Evolutionary conservation across 1,140 invertebrate genomes (phyloP), one percentile per base, ranked within the genome.

Genomic region (Episyrphus balteatus): DNA sequence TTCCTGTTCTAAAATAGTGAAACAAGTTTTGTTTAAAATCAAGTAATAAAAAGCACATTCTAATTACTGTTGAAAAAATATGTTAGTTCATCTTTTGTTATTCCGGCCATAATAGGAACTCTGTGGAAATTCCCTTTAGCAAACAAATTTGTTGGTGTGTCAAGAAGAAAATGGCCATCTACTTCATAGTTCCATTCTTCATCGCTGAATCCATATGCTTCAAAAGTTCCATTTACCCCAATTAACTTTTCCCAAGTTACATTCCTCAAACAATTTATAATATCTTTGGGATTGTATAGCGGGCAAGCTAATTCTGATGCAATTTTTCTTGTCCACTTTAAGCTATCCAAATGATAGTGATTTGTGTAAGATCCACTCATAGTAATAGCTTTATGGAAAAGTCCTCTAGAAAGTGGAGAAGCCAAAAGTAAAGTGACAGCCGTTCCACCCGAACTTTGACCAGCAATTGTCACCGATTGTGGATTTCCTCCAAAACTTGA

Each of bases 341-440:
- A 14, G 46, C 64, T 64, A 44, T 64, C 53, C 1, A 64, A 60
- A 37, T 37, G 42, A 43, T 42, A 64, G 34, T 74, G 68, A 56
- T 74, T 75, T 7, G 84, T 60, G 0, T 78, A 77, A 9, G 75
- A 76, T 0, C 84, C 84, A 52, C 82, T 82, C 70, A 81, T 75
- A 10, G 76, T 58, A 30, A 84, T 79, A 0, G 73, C 80, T 48
- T 73, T 71, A 49, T 75, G 78, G 51, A 84, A 82, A 13, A 82
- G 55, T 43, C 70, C 69, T 19, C 62, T 62, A 0, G 75, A 66
- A 13, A 74, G 42, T 0, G 74, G 74, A 40, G 75, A 77, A 5
- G 70, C 64, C 42, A 76, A 65, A 15, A 77, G 52, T 3, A 74
- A 58, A 10, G 73, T 70, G 0, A 72, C 67, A 1, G 71, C 58